Base-by-base conservation (phyloP, 2,113 vertebrate genomes). In the Neogobius melanostomus region DNA sequence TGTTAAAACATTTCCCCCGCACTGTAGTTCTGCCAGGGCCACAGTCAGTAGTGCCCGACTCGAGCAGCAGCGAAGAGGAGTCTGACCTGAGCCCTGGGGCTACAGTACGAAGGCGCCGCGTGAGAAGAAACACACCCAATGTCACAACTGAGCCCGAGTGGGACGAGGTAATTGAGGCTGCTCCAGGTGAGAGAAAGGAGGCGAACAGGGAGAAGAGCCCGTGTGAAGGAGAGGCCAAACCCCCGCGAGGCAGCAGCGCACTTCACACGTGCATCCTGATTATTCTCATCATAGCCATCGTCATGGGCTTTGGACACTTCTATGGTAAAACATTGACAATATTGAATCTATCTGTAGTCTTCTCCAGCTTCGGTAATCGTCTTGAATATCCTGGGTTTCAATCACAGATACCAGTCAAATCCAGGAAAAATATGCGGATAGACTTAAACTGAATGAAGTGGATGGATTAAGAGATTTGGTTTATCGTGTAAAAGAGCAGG, bases 281-380 rank as follows among this genome's bases (percentile, higher is more conserved):
- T 0, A 93, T 94, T 36, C 88, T 99, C 79, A 80, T 98, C 69
- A 81, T 98, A 4, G 96, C 94, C 5, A 4, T 97, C 91, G 96
- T 95, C 92, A 95, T 97, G 94, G 94, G 95, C 79, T 94, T 97
- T 48, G 95, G 95, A 6, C 95, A 98, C 85, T 96, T 97, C 76
- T 96, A 95, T 11, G 95, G 98, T 98, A 74, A 90, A 36, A 36
- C 28, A 36, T 36, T 21, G 92, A 11, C 6, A 42, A n/a, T 12
- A n/a, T 8, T 7, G 2, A 8, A 1, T 68, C 64, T 61, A 61
- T n/a, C 42, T 45, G 7, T 1, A 56, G 10, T 12, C 21, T 7
- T 57, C 12, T 42, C 17, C 9, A 15, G 12, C 28, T 8, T 57
- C 21, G 57, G 14, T 57, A 46, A 36, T 8, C 43, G 16, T 45